phyloP scores from a whole-genome alignment of 2,797 vertebrate species.

The Artibeus jamaicensis region DNA sequence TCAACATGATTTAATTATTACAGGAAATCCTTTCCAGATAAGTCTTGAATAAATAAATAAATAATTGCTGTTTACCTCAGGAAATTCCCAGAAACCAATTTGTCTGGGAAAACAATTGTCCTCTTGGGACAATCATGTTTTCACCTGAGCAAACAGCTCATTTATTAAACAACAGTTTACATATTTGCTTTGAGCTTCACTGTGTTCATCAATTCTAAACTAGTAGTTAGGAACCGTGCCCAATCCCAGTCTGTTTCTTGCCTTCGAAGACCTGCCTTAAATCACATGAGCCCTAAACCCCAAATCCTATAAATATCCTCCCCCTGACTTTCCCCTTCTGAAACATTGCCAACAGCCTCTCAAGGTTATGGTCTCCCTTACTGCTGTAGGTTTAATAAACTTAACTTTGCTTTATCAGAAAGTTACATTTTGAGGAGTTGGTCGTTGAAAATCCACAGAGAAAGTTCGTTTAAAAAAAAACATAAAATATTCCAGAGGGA shows the following conservation, averaged over 20 bases:
- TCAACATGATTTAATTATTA: constrained; percentile 11
- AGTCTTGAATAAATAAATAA: background rate
- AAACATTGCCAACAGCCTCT: background rate
- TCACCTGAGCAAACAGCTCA: background rate
- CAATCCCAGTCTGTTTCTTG: background rate
- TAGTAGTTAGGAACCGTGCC: background rate
- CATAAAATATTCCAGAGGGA: background rate
- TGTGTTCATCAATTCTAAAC: background rate
- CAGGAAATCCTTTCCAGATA: constrained; percentile 33
- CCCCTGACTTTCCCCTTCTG: background rate
- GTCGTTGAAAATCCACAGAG: background rate
- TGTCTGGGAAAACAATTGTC: constrained; percentile 18
- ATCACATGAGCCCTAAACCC: background rate
- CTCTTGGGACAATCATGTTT: background rate
- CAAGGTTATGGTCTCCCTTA: background rate
- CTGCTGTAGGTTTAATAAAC: background rate
- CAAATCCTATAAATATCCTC: background rate
- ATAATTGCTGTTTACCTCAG: background rate
- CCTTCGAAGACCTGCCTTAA: background rate
- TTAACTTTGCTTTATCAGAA: background rate
- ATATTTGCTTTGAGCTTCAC: background rate
- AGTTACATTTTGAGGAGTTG: background rate
- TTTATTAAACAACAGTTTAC: background rate
- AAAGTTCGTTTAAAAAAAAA: background rate
- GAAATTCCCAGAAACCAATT: constrained; percentile 35